These are phyloP conservation scores for Hoplodrina ambigua DNA, from an alignment of 2,888 invertebrate genomes.

Conservation along the genomic window DNA sequence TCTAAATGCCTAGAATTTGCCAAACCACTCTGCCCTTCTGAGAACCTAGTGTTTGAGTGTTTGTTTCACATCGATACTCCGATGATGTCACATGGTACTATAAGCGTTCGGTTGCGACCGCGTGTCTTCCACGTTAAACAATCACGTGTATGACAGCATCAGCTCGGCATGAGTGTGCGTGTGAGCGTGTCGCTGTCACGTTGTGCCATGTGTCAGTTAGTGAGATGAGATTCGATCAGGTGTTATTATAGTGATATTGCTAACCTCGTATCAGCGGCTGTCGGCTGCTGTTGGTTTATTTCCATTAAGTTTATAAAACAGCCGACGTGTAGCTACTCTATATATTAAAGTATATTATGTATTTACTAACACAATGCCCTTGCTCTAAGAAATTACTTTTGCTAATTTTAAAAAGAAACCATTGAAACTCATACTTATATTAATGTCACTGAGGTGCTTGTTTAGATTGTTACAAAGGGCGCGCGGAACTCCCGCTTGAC, in stretches of 20 bases:
- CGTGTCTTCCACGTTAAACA: background rate
- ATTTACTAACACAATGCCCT: constrained; percentile 15
- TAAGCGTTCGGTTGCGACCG: background rate
- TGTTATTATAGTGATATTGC: background rate
- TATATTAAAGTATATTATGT: no score
- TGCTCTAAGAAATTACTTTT: constrained; percentile 26
- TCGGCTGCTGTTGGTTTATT: background rate
- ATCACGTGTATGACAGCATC: background rate
- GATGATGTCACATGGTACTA: background rate
- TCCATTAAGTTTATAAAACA: background rate
- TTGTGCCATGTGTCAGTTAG: constrained; percentile 20
- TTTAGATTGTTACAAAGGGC: constrained; percentile 54
- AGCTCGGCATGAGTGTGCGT: constrained; percentile 6
- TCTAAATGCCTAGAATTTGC: no score
- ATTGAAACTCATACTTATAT: constrained; percentile 29
- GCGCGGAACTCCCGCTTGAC: constrained; percentile 60
- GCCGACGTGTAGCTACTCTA: no score
- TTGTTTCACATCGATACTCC: constrained; percentile 3
- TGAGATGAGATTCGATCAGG: constrained; percentile 30
- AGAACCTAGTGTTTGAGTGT: background rate
- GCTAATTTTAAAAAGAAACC: constrained; percentile 28
- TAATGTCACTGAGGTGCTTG: constrained; percentile 44
- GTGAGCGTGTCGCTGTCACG: background rate
- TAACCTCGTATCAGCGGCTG: constrained; percentile 15
- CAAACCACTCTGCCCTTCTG: background rate